Evolutionary conservation across 2,797 vertebrate species (phyloP).

Genomic region (Sebastes minor): DNA sequence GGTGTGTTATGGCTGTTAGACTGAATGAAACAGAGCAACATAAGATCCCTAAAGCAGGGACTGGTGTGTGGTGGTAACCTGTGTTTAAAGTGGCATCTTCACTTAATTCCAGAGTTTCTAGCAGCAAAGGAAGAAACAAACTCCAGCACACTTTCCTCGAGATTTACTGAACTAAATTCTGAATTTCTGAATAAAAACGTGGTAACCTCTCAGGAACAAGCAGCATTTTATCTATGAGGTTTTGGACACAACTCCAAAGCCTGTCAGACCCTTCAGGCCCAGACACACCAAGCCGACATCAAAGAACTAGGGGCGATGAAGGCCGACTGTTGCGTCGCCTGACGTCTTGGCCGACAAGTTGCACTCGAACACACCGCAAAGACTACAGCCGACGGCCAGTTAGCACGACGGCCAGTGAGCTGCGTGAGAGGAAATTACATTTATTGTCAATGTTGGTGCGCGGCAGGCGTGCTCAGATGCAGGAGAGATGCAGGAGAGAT

Average conservation of each 20-base stretch:
- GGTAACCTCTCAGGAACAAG: background rate
- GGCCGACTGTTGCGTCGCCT: too few relatives aligned
- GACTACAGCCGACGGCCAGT: too few relatives aligned
- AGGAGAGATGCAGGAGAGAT: too few relatives aligned
- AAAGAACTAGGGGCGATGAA: too few relatives aligned
- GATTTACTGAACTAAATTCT: background rate
- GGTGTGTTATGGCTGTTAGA: slow-evolving; percentile 39
- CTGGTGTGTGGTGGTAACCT: background rate
- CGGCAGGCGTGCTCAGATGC: too few relatives aligned
- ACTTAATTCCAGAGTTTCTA: background rate
- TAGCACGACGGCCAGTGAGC: too few relatives aligned
- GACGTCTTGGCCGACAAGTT: too few relatives aligned
- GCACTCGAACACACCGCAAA: too few relatives aligned
- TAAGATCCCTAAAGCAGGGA: background rate
- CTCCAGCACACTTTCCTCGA: background rate
- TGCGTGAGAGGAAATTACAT: too few relatives aligned
- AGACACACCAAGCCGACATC: too few relatives aligned
- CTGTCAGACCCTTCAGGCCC: background rate
- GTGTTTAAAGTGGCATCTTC: background rate
- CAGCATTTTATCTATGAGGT: background rate
- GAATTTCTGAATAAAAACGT: background rate
- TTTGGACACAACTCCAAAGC: background rate
- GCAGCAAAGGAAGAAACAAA: background rate
- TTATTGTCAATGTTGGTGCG: too few relatives aligned
- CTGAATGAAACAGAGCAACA: background rate